These are phyloP conservation scores for Acropternis orthonyx DNA, from an alignment of 2,797 vertebrate genomes.

Conservation along the genomic window DNA sequence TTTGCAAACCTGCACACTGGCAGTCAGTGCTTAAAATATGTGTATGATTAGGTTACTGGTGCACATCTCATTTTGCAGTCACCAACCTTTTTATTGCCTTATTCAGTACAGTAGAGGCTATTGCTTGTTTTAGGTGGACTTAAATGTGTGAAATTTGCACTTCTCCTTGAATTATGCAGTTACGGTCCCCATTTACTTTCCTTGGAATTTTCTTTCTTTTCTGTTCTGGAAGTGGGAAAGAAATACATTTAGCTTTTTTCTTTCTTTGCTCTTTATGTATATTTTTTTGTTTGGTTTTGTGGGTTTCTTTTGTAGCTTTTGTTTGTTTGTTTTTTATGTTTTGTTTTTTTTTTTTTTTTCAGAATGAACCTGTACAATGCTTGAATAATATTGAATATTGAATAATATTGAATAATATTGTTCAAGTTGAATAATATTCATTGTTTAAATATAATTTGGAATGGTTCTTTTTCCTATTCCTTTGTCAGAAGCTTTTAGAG, in stretches of 20 bases:
- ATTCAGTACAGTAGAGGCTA: background rate
- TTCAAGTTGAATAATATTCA: background rate
- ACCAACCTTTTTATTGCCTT: background rate
- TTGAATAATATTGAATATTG: too few relatives aligned
- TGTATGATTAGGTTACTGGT: background rate
- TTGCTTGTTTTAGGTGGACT: background rate
- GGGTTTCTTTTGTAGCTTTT: background rate
- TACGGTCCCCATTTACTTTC: background rate
- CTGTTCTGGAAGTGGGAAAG: background rate
- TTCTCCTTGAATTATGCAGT: background rate
- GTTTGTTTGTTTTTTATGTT: background rate
- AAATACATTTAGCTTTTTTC: background rate
- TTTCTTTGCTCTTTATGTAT: background rate
- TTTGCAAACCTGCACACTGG: background rate
- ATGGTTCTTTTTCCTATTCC: background rate
- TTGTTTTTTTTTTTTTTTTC: rapidly evolving
- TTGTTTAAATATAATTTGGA: background rate
- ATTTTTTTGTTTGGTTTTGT: background rate
- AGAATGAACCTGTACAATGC: background rate
- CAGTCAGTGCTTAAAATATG: background rate
- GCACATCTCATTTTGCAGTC: background rate
- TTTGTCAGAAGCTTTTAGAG: background rate
- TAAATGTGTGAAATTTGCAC: background rate
- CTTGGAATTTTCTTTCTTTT: background rate
- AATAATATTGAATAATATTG: too few relatives aligned